Evolutionary conservation across 2,888 invertebrate species (phyloP).

Genomic region (Beris chalybata): DNA sequence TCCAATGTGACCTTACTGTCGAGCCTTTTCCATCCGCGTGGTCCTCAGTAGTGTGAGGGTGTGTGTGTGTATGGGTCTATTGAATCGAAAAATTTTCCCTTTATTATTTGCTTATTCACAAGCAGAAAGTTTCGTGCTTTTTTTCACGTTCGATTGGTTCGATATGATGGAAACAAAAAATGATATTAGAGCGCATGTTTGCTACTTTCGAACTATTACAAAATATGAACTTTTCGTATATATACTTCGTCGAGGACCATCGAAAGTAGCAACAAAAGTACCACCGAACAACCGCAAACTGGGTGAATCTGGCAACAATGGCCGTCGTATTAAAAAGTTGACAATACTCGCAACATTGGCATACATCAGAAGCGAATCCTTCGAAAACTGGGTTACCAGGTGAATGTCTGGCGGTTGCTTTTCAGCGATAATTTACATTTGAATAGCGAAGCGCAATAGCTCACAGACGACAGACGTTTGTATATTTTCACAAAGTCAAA

Average conservation of each 20-base stretch:
- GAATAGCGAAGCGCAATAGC: slow-evolving; percentile 27
- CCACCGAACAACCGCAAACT: neutral
- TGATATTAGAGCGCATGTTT: slow-evolving; percentile 25
- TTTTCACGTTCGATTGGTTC: slow-evolving; percentile 24
- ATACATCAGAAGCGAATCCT: slow-evolving; percentile 9
- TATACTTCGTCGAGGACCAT: slow-evolving; percentile 21
- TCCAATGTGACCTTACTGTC: too few relatives aligned
- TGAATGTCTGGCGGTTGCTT: slow-evolving; percentile 37
- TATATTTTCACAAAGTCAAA: too few relatives aligned
- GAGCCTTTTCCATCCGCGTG: too few relatives aligned
- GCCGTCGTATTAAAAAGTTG: slow-evolving; percentile 25
- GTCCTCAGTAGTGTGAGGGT: too few relatives aligned
- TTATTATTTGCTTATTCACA: neutral
- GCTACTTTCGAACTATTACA: neutral
- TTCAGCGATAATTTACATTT: slow-evolving; percentile 37
- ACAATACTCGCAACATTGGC: slow-evolving; percentile 19
- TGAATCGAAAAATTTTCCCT: neutral
- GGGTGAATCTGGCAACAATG: slow-evolving; percentile 12
- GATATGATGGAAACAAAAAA: slow-evolving; percentile 9
- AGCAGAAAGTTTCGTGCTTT: too few relatives aligned
- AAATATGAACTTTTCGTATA: slow-evolving; percentile 10
- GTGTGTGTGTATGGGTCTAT: too few relatives aligned
- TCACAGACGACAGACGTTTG: too few relatives aligned
- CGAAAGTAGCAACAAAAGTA: slow-evolving; percentile 6
- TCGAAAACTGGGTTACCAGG: slow-evolving; percentile 38